Conservation (phyloP, 2,797 vertebrate species). For the Pachyuromys duprasi region DNA sequence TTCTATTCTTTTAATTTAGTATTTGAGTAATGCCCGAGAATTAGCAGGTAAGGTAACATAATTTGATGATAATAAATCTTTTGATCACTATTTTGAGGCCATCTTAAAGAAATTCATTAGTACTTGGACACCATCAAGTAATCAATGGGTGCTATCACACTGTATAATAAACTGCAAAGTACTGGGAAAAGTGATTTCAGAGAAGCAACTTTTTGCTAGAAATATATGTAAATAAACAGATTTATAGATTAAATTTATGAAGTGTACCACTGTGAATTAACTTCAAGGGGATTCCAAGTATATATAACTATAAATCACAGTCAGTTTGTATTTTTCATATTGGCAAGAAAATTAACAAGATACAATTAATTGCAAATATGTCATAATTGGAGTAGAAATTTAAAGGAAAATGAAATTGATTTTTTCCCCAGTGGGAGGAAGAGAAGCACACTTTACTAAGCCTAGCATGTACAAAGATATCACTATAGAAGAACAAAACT, state of each 20-base stretch:
- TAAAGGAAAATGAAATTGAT: not conserved
- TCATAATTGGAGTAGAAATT: not conserved
- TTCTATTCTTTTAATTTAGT: not conserved
- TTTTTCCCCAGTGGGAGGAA: not conserved
- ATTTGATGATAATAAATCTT: conserved; percentile 15
- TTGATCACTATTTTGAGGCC: conserved; percentile 5
- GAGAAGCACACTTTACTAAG: not conserved
- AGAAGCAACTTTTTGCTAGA: not conserved
- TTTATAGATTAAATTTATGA: not conserved
- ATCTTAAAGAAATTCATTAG: not conserved
- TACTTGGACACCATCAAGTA: not conserved
- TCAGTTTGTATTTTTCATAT: conserved; percentile 4
- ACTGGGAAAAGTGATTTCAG: not conserved
- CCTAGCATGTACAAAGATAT: not conserved
- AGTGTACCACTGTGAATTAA: not conserved
- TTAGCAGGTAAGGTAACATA: not conserved
- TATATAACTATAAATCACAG: not conserved
- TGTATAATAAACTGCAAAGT: not conserved
- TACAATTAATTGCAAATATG: not conserved
- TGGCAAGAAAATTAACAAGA: conserved; percentile 36
- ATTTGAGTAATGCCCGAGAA: not conserved
- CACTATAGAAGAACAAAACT: not conserved
- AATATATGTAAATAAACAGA: not conserved
- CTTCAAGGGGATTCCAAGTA: not conserved
- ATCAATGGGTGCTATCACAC: not conserved